phyloP scores from a whole-genome alignment of 2,113 vertebrate genomes.

The Polypterus bichir region DNA sequence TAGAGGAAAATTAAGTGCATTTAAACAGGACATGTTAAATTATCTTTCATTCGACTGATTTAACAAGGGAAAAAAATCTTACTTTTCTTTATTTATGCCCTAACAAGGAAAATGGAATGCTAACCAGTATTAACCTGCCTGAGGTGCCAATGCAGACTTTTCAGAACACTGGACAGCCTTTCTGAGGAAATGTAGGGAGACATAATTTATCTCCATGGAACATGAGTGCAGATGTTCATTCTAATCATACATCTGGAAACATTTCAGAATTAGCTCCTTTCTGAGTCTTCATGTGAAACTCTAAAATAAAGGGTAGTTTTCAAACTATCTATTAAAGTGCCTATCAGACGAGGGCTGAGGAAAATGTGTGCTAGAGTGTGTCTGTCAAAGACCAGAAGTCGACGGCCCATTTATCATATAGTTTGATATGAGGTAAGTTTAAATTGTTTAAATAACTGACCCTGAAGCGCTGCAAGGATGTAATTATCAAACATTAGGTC shows the following conservation, averaged over 20 bases:
- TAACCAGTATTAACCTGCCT: conserved; percentile 39
- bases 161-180: conserved; percentile 12
- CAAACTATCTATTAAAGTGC: conserved; percentile 25
- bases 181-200: conserved; percentile 13
- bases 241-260: conserved; percentile 54
- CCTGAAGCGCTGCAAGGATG: neutral
- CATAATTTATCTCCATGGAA: conserved; percentile 28
- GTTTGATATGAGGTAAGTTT: conserved; percentile 22
- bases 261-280: conserved; percentile 24
- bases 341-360: conserved; percentile 36
- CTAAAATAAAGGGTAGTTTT: conserved; percentile 22
- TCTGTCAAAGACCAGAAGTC: conserved; percentile 9
- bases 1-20: no score
- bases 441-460: conserved; percentile 30
- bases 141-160: conserved; percentile 14
- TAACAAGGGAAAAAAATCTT: neutral
- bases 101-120: conserved; percentile 28
- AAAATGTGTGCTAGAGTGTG: conserved; percentile 28
- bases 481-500: neutral
- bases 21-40: no score
- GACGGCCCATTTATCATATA: conserved; percentile 32
- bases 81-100: conserved; percentile 9
- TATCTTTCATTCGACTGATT: no score
- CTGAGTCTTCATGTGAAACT: conserved; percentile 18
- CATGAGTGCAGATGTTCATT: conserved; percentile 29